Base-by-base conservation (phyloP, 2,888 invertebrate species). In the Agrochola litura region DNA sequence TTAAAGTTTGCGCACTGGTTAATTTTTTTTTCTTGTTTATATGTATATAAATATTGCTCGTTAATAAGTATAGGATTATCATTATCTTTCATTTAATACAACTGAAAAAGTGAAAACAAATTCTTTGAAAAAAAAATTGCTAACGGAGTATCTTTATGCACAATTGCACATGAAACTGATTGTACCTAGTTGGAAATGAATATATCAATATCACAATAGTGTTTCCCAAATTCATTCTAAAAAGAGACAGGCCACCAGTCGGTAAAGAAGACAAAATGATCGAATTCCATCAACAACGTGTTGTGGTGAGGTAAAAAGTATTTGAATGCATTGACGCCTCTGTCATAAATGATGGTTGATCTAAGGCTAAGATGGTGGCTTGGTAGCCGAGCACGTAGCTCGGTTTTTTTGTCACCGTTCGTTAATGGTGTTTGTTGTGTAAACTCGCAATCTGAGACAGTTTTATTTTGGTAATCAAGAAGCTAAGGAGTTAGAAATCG, bases 401-500 rank as follows among this genome's bases (percentile, higher is more conserved):
- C 84, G 74, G 78, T 79, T 86, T 87, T 90, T 91, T 91, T 91
- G 89, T 91, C 88, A 88, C 77, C 82, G 90, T 74, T 88, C 66
- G 81, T 89, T 92, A 92, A 92, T 92, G 92, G 92, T 92, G 91
- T 92, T 92, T 92, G 79, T 87, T 73, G 73, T 77, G 81, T 74
- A 75, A 76, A 80, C 84, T 88, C 85, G 92, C 91, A 91, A 91
- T 91, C 84, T 84, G 91, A 92, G 91, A 92, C 89, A 90, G 85
- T 90, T 88, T 89, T 90, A 86, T 90, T 89, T 86, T 83, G 77
- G 82, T 87, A 83, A 89, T 84, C 81, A 81, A 82, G 74, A 79
- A 73, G 73, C 58, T 82, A 86, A 83, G 72, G 65, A 79, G 54
- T 76, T 81, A 52, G 49, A 66, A 49, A 70, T 73, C 9, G 19